Conservation (phyloP, 2,113 vertebrate genomes). For the Eurystomus gularis region DNA sequence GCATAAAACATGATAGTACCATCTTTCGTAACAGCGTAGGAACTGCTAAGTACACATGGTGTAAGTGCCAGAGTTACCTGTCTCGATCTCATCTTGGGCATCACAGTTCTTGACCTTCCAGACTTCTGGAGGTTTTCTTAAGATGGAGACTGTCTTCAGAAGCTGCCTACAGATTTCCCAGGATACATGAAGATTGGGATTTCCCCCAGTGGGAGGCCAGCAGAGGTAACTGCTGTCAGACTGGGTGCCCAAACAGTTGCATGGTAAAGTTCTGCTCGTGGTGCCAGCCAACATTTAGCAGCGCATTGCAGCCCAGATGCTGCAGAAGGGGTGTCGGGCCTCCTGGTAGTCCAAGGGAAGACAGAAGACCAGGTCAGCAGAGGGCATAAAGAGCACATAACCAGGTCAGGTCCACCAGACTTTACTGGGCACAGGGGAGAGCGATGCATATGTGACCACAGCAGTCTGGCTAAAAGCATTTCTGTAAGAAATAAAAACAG, state of each 20-base stretch:
- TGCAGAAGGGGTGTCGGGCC: not conserved
- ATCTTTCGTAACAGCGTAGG: not conserved
- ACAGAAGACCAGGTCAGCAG: not conserved
- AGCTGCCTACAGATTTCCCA: not conserved
- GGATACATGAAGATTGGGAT: not conserved
- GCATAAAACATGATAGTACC: not conserved
- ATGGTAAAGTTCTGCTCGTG: not conserved
- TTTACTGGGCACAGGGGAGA: not conserved
- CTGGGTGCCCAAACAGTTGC: not conserved
- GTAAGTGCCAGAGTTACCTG: not conserved
- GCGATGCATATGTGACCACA: not conserved
- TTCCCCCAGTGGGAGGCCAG: not conserved
- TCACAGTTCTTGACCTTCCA: not conserved
- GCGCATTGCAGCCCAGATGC: not conserved
- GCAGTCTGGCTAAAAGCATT: not conserved
- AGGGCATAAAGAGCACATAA: not conserved
- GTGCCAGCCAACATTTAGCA: not conserved
- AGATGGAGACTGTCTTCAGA: not conserved
- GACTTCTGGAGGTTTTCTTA: not conserved
- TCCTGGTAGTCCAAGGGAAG: not conserved
- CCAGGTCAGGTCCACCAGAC: not conserved
- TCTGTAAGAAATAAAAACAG: not conserved
- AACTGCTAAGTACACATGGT: not conserved
- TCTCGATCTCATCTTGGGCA: not conserved
- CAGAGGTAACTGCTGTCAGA: not conserved